Evolutionary conservation across 2,113 vertebrate genomes (phyloP).

Genomic region (Garra rufa): DNA sequence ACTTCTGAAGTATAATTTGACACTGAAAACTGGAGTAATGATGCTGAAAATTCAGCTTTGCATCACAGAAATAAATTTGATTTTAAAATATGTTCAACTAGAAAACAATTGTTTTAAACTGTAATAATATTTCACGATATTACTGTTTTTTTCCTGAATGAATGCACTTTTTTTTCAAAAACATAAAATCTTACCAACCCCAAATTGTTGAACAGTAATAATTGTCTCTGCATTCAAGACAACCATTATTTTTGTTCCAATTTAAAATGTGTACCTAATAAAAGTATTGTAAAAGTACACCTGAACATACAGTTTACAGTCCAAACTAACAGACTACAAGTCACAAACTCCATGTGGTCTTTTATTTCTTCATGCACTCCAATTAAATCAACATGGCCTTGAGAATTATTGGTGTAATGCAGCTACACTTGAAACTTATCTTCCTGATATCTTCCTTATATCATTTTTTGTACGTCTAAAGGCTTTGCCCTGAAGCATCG

Average conservation of each 20-base stretch:
- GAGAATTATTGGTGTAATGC: not conserved
- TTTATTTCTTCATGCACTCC: not conserved
- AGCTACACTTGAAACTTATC: not conserved
- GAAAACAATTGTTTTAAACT: too few species aligned
- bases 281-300: not conserved
- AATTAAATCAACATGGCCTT: not conserved
- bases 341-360: not conserved
- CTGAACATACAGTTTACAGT: not conserved
- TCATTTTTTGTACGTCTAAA: not conserved
- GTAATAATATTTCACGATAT: too few species aligned
- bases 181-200: too few species aligned
- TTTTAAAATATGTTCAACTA: too few species aligned
- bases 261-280: not conserved
- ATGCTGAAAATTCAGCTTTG: too few species aligned
- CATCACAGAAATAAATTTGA: too few species aligned
- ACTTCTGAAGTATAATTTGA: not conserved
- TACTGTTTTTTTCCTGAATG: too few species aligned
- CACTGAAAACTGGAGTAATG: too few species aligned
- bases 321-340: not conserved
- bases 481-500: slow-evolving; percentile 4
- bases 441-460: not conserved
- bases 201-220: not conserved
- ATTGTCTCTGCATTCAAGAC: not conserved
- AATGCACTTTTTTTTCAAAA: too few species aligned
- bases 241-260: not conserved